These are phyloP conservation scores for Molanna angustata DNA, from an alignment of 2,888 invertebrate genomes.

Conservation along the genomic window DNA sequence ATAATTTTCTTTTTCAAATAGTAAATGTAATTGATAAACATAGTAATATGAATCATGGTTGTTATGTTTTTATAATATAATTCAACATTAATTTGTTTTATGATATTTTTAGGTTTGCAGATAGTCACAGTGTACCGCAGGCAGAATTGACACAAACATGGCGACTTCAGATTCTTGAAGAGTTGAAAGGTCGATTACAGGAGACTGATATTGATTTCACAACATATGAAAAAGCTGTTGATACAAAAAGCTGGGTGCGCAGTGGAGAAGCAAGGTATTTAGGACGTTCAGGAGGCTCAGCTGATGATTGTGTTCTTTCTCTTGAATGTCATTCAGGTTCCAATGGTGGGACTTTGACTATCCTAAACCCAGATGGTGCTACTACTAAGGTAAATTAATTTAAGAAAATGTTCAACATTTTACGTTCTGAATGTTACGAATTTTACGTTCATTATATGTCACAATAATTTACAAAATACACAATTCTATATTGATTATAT, in stretches of 20 bases:
- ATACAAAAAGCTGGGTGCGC: constrained; percentile 84
- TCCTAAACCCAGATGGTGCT: constrained; percentile 75
- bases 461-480: too few relatives aligned
- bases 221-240: constrained; percentile 73
- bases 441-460: too few relatives aligned
- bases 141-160: constrained; percentile 70
- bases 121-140: constrained; percentile 57
- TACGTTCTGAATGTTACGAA: too few relatives aligned
- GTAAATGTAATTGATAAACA: too few relatives aligned
- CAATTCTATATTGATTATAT: too few relatives aligned
- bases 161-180: constrained; percentile 70
- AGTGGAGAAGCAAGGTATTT: constrained; percentile 72
- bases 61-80: neutral
- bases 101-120: constrained; percentile 56
- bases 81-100: too few relatives aligned
- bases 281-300: constrained; percentile 52
- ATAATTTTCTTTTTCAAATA: too few relatives aligned
- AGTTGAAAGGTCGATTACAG: constrained; percentile 60
- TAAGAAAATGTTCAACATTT: neutral
- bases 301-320: constrained; percentile 76
- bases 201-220: constrained; percentile 51
- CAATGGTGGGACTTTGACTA: constrained; percentile 70
- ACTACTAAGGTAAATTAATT: constrained; percentile 61
- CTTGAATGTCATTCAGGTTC: constrained; percentile 77
- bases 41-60: too few relatives aligned